Evolutionary conservation across 2,113 vertebrate species (phyloP), one percentile per base, ranked within the genome.

Genomic region (Polypterus senegalus): DNA sequence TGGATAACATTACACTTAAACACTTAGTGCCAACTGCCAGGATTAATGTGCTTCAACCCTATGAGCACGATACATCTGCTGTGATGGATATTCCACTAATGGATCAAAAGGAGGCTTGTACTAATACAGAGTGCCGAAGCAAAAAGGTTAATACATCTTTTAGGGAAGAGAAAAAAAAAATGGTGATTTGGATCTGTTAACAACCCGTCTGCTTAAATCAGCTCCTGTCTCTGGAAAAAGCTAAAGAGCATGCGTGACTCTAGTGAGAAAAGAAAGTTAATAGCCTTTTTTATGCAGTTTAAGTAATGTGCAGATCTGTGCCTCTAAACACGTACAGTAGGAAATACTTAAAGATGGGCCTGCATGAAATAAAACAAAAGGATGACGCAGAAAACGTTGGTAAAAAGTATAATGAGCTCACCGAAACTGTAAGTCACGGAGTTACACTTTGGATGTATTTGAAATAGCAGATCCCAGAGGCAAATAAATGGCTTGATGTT

Each of bases 11-110:
- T 83, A 82, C 83, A 82, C 65, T 79, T 79, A 83, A 88, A 81
- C 75, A 81, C 77, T 79, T 80, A 79, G 81, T 71, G 76, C 74
- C 75, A 71, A 73, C 63, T 73, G 76, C 71, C 72, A 69, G 84
- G 79, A 86, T 79, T 81, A 81, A 86, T 85, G 82, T 74, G 73
- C 79, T 78, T 74, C 65, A 69, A 65, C 65, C 66, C 68, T 74
- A 58, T 63, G 66, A 69, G 79, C 62, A 75, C 75, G 75, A 82
- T 80, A 83, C 73, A 76, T 81, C 71, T 79, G 66, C 68, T 63
- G 7, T 71, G 80, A 88, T 81, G 81, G 80, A 81, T 78, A 75
- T 85, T 82, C 77, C 68, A 48, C 76, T 86, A 88, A 89, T 84
- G 79, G 81, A 83, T 82, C 71, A 72, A 73, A 86, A 80, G 83